These are phyloP conservation scores for Orchestes rusci DNA, from an alignment of 2,888 invertebrate species.

Conservation along the genomic window DNA sequence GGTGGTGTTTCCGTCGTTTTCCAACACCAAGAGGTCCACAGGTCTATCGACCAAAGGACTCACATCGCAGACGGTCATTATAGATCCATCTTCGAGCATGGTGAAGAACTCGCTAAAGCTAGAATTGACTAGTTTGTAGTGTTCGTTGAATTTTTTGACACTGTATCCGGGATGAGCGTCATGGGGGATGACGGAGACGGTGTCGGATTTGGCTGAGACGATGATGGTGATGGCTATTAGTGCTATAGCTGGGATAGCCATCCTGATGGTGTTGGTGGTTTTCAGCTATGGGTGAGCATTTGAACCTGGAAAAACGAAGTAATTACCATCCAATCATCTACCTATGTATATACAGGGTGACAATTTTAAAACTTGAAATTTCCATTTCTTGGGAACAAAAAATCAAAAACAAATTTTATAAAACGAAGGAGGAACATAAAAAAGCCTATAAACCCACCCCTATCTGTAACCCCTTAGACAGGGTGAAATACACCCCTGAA, in stretches of 20 bases:
- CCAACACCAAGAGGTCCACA: conserved; percentile 72
- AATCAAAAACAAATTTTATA: too few relatives aligned
- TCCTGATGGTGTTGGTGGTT: too few relatives aligned
- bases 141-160: conserved; percentile 67
- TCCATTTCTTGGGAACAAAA: too few relatives aligned
- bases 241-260: conserved; percentile 8
- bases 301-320: too few relatives aligned
- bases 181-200: conserved; percentile 69
- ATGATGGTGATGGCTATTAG: conserved; percentile 12
- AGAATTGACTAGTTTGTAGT: conserved; percentile 61
- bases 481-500: too few relatives aligned
- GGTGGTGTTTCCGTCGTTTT: conserved; percentile 73
- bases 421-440: too few relatives aligned
- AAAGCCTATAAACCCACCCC: too few relatives aligned
- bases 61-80: conserved; percentile 86
- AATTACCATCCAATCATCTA: too few relatives aligned
- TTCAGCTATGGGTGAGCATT: too few relatives aligned
- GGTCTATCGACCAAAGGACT: conserved; percentile 74
- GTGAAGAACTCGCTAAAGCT: conserved; percentile 81
- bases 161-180: conserved; percentile 86
- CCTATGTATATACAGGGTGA: too few relatives aligned
- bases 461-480: too few relatives aligned
- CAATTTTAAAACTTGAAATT: too few relatives aligned
- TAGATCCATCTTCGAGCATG: conserved; percentile 76
- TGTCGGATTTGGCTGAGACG: conserved; percentile 13